Evolutionary conservation across 2,797 vertebrate genomes (phyloP).

Genomic region (Tinamus major): DNA sequence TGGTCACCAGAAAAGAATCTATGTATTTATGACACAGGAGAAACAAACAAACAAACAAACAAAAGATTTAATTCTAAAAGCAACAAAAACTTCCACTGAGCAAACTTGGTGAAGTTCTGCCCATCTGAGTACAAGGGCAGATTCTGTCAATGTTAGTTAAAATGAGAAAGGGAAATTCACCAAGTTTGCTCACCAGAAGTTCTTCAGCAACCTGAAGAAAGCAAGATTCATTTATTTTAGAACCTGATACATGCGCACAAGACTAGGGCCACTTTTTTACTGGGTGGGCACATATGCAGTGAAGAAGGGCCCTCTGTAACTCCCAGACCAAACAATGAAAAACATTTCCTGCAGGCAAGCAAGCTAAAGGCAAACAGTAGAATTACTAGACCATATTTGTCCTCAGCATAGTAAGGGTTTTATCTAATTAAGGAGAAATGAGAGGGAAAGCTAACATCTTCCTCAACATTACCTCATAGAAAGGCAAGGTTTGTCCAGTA

Average conservation of each 20-base stretch:
- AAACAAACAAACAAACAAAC: background rate
- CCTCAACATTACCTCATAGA: background rate
- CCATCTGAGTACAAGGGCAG: no score
- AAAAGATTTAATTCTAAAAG: background rate
- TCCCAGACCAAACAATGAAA: background rate
- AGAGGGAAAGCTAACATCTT: background rate
- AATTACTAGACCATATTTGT: background rate
- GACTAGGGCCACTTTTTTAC: background rate
- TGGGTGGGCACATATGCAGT: background rate
- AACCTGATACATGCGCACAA: accelerated
- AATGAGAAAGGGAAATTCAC: background rate
- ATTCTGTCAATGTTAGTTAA: no score
- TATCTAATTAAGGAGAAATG: background rate
- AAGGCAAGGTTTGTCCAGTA: background rate
- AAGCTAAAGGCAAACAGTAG: background rate
- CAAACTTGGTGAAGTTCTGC: no score
- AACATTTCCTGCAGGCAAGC: background rate
- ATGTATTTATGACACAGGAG: background rate
- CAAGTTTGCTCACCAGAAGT: background rate
- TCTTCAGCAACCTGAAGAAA: background rate
- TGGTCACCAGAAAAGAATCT: background rate
- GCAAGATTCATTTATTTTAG: background rate
- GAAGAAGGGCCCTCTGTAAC: accelerated
- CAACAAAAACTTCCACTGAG: background rate
- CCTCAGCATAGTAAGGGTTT: background rate